A percentile compares a stretch with the other conserved stretches of the same genome.
Conservation (phyloP, 2,113 vertebrate genomes). For the Ardeotis arabs region DNA sequence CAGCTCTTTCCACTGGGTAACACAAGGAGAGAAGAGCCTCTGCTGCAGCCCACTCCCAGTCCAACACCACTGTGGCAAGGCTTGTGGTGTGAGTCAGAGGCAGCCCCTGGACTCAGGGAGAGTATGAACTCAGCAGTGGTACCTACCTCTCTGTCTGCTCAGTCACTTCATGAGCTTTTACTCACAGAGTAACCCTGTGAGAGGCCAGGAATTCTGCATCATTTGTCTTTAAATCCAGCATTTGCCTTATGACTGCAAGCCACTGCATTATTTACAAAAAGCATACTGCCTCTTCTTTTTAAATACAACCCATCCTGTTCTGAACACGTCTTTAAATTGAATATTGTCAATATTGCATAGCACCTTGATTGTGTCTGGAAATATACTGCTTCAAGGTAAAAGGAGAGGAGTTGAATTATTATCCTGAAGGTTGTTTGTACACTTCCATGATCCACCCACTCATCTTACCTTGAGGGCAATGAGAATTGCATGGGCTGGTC, state of each 20-base stretch:
- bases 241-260: neutral
- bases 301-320: conserved; percentile 25
- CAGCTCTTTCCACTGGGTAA: accelerated
- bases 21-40: neutral
- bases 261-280: conserved; percentile 57
- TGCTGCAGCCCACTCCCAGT: neutral
- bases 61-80: neutral
- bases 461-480: conserved; percentile 43
- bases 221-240: conserved; percentile 17
- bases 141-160: neutral
- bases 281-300: conserved; percentile 8
- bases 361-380: conserved; percentile 39
- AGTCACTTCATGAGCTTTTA: neutral
- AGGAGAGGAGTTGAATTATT: conserved; percentile 57
- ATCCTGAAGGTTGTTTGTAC: conserved; percentile 48
- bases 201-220: neutral
- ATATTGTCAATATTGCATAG: too few species aligned
- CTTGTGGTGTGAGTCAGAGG: neutral
- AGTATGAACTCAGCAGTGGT: neutral
- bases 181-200: neutral
- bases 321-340: conserved; percentile 41
- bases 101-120: neutral
- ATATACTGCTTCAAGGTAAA: conserved; percentile 65
- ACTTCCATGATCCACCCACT: conserved; percentile 54
- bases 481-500: conserved; percentile 52